Evolutionary conservation across 2,888 invertebrate genomes (phyloP), one percentile per base, ranked within the genome.

Genomic region (Microplitis manilae): DNA sequence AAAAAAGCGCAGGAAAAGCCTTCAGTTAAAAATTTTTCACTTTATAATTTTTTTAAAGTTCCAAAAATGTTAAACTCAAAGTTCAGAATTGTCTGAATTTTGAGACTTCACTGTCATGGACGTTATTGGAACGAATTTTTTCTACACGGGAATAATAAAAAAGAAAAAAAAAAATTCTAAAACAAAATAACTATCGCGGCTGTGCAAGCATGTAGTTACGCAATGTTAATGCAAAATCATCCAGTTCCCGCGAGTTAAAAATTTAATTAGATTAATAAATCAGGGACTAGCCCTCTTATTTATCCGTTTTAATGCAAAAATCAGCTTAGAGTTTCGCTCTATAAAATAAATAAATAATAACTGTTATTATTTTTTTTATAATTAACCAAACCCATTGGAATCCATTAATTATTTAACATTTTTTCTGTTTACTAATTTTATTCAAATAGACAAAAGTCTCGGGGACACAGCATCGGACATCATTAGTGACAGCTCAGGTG

Each of bases 401-500:
- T 64, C 38, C 15, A 38, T n/a, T 7, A 9, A 41, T 41, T 41
- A 62, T 72, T 38, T 59, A 41, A 38, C 50, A 50, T 68, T 77
- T 40, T 68, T 50, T 68, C 60, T 15, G 30, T 41, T 39, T 41
- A 39, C 39, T 15, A 67, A 67, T 77, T 81, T 82, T 79, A 71
- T 76, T 73, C 83, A 92, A 92, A 88, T 93, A 97, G 97, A 97
- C 93, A 97, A 97, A 92, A 96, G 96, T 90, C 93, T 96, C 87
- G 96, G 96, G 81, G 96, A 96, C 90, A 94, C 95, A 83, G 90
- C 90, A 60, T 96, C 96, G 91, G 96, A 97, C 92, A 95, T 96
- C 89, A 96, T 96, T 87, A 96, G 96, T 90, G 96, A 97, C 91
- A 97, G 96, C 87, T 96, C 96, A 82, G 97, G 97, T 78, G 96